Evolutionary conservation across 2,113 vertebrate genomes (phyloP), one percentile per base, ranked within the genome.

Genomic region (Actenoides hombroni): DNA sequence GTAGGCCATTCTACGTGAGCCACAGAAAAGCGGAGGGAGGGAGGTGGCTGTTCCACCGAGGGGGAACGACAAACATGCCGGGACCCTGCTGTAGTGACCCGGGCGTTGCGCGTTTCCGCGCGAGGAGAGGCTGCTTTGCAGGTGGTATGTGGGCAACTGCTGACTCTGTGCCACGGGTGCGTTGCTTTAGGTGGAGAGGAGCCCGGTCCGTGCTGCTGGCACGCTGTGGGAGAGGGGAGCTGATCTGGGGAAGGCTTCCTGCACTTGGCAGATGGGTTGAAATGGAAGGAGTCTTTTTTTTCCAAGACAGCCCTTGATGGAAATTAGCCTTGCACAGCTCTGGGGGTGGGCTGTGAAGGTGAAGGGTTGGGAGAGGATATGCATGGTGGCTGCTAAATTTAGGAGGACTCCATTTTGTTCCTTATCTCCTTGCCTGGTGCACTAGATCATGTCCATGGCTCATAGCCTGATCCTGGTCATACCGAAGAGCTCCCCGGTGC

Each of bases 191-290:
- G 86, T 71, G 75, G 65, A 78, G 54, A 39, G 42, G 29, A 91
- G 60, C 84, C 26, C 0, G 40, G 64, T 48, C 49, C 8, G 0
- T 60, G 85, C 64, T 76, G 35, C 48, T 71, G 75, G 79, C 59
- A 76, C 0, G 0, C 42, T 59, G 60, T 31, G 54, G 53, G 35
- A 71, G 24, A 83, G 49, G 51, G 56, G 85, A 64, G 54, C 49
- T 61, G 71, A 39, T 23, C 1, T 70, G 67, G 57, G 59, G 67
- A 79, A 76, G 61, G 63, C 56, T 69, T n/a, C 60, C 46, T 69
- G 76, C 24, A 6, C 57, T 73, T 87, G 69, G 83, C 86, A 87
- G 74, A 80, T 77, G 86, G 70, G 54, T 59, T 81, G 86, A 77
- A 49, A 59, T 56, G 49, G 56, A 40, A 69, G 13, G 37, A 87